Base-by-base conservation (phyloP, 2,888 invertebrate genomes). In the Cactoblastis cactorum region DNA sequence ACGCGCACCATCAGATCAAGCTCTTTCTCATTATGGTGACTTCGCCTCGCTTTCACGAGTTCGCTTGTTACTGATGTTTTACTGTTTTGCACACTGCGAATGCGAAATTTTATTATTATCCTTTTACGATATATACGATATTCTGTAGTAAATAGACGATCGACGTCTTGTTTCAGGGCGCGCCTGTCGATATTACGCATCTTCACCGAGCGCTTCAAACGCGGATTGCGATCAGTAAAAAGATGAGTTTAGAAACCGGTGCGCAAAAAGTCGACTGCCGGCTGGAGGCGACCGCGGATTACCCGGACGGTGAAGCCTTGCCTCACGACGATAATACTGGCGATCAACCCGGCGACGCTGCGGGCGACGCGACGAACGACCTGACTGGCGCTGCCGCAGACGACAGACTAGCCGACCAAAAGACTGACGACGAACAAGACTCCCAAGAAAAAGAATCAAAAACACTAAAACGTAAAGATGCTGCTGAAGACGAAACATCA, bases 11-110 rank as follows among this genome's bases (percentile, higher is more conserved):
- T n/a, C n/a, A n/a, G n/a, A n/a, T n/a, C n/a, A n/a, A n/a, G n/a
- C n/a, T n/a, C n/a, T n/a, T n/a, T 76, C 92, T 97, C 51, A 93
- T 96, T 41, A 95, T 94, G 94, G 95, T 94, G 65, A 85, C 24
- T 24, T 24, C 8, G 89, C n/a, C n/a, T n/a, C n/a, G n/a, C n/a
- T n/a, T n/a, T n/a, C n/a, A n/a, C n/a, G n/a, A n/a, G n/a, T n/a
- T n/a, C n/a, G n/a, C n/a, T n/a, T n/a, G n/a, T n/a, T n/a, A n/a
- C n/a, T n/a, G n/a, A n/a, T n/a, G n/a, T n/a, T n/a, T n/a, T n/a
- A n/a, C n/a, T n/a, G n/a, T n/a, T n/a, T n/a, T n/a, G n/a, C n/a
- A n/a, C n/a, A n/a, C n/a, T n/a, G n/a, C n/a, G n/a, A n/a, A n/a
- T n/a, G n/a, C n/a, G n/a, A n/a, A 12, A 18, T 1, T 45, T 22